These are phyloP conservation scores for Hycleus cichorii DNA, from an alignment of 1,140 invertebrate species.

Conservation along the genomic window DNA sequence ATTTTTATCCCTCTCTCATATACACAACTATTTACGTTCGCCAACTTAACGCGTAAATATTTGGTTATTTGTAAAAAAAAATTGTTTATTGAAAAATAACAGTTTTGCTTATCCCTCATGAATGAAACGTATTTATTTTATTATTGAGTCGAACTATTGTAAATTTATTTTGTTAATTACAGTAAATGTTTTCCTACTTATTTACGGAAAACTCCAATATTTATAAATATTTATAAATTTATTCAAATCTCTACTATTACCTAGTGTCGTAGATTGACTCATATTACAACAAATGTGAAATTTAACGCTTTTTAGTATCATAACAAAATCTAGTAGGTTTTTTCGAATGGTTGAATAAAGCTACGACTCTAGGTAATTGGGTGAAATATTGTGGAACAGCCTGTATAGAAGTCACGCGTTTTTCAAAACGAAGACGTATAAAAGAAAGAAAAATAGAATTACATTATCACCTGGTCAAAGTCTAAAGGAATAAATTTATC, in stretches of 20 bases:
- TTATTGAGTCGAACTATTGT: slow-evolving; percentile 1
- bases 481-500: slow-evolving; percentile 10
- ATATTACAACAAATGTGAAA: background rate
- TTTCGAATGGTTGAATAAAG: background rate
- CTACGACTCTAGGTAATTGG: too few species aligned
- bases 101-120: background rate
- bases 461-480: slow-evolving; percentile 11
- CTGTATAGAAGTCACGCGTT: too few species aligned
- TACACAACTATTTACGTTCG: slow-evolving; percentile 4
- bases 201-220: background rate
- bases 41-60: too few species aligned
- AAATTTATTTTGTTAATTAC: slow-evolving; percentile 11
- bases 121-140: slow-evolving; percentile 3
- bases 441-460: background rate
- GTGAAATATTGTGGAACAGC: too few species aligned
- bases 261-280: too few species aligned
- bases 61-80: background rate
- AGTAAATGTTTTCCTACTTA: background rate
- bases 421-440: background rate
- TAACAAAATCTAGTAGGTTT: too few species aligned
- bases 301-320: background rate
- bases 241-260: too few species aligned
- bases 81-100: slow-evolving; percentile 11
- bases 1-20: slow-evolving; percentile 21
- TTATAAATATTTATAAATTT: too few species aligned